Percentiles rank a stretch among this genome's conserved stretches.
phyloP scores from a whole-genome alignment of 2,888 invertebrate species.

The Operophtera brumata region DNA sequence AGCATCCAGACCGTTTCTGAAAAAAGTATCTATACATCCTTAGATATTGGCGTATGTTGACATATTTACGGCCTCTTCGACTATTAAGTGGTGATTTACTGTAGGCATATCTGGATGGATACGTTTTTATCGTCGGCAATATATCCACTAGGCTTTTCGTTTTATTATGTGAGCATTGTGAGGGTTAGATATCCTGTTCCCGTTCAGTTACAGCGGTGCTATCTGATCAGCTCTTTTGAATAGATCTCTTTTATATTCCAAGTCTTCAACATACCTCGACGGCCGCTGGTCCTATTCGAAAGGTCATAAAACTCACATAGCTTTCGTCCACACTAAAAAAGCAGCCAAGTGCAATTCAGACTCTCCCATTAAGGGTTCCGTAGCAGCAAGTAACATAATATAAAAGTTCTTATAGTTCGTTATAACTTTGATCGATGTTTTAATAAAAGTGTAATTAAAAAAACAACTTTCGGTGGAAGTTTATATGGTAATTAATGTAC shows the following conservation, averaged over 20 bases:
- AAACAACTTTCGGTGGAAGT: too few species aligned
- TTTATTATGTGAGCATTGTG: slow-evolving; percentile 69
- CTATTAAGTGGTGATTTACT: slow-evolving; percentile 80
- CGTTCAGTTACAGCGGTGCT: slow-evolving; percentile 18
- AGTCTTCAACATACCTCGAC: not conserved
- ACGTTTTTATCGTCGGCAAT: slow-evolving; percentile 77
- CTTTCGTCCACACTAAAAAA: too few species aligned
- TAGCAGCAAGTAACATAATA: too few species aligned
- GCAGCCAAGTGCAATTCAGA: too few species aligned
- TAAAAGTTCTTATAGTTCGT: too few species aligned
- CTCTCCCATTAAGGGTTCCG: too few species aligned
- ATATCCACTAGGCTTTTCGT: slow-evolving; percentile 68
- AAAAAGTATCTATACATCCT: slow-evolving; percentile 66
- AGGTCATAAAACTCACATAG: too few species aligned
- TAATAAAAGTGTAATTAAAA: too few species aligned
- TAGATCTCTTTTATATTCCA: not conserved
- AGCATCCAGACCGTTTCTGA: slow-evolving; percentile 28
- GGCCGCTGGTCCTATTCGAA: too few species aligned
- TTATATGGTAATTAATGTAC: too few species aligned
- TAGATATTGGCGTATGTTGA: slow-evolving; percentile 78
- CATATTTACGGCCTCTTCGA: slow-evolving; percentile 78
- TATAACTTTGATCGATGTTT: too few species aligned
- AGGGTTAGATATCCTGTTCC: slow-evolving; percentile 32
- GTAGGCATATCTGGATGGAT: slow-evolving; percentile 78
- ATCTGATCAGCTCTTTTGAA: slow-evolving; percentile 28